Evolutionary conservation across 1,140 invertebrate genomes (phyloP).

Genomic region (Lepidostoma basale): DNA sequence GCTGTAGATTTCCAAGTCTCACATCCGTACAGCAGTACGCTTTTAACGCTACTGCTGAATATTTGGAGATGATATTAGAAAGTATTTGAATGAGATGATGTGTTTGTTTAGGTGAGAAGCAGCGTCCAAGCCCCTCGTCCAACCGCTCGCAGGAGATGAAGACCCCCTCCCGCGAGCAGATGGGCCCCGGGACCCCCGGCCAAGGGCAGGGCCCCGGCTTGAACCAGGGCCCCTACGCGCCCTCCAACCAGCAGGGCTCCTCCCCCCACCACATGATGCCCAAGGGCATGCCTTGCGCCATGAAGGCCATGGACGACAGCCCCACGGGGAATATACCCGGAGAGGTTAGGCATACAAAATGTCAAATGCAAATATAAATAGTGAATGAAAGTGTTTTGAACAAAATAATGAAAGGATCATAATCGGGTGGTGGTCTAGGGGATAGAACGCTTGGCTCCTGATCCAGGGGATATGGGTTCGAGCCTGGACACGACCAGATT

Average conservation of each 20-base stretch:
- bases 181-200: slow-evolving; percentile 33
- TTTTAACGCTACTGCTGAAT: too few species aligned
- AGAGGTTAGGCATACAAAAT: slow-evolving; percentile 24
- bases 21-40: too few species aligned
- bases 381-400: too few species aligned
- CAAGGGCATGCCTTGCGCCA: slow-evolving; percentile 27
- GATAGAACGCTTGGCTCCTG: too few species aligned
- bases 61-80: too few species aligned
- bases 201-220: slow-evolving; percentile 37
- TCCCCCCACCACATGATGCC: slow-evolving; percentile 31
- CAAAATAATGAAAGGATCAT: too few species aligned
- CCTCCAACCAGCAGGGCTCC: slow-evolving; percentile 48
- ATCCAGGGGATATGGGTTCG: too few species aligned
- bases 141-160: slow-evolving; percentile 58
- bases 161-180: slow-evolving; percentile 54
- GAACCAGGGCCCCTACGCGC: slow-evolving; percentile 57
- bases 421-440: too few species aligned
- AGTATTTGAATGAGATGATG: too few species aligned
- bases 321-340: slow-evolving; percentile 35
- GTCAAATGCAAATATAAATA: too few species aligned
- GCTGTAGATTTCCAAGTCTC: too few species aligned
- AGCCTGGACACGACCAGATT: too few species aligned
- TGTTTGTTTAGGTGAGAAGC: slow-evolving; percentile 54
- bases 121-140: slow-evolving; percentile 58
- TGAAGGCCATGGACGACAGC: slow-evolving; percentile 34